A percentile compares a stretch with the other conserved stretches of the same genome.
Conservation (phyloP, 1,140 invertebrate species). For the Teleopsis dalmanni region DNA sequence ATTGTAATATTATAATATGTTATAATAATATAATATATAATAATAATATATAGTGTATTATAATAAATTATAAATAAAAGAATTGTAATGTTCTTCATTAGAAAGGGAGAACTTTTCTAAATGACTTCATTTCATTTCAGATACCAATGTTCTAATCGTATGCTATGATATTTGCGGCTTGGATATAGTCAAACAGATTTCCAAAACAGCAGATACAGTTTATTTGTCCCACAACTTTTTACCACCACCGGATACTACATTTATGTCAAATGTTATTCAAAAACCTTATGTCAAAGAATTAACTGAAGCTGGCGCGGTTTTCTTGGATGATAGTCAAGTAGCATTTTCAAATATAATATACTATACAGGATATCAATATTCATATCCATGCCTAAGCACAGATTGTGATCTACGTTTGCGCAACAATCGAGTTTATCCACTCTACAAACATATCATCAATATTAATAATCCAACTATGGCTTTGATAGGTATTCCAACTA, state of each 20-base stretch:
- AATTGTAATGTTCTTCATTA: not conserved
- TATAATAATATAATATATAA: too few relatives aligned
- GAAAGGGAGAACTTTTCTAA: not conserved
- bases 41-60: too few relatives aligned
- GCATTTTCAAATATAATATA: constrained; percentile 65
- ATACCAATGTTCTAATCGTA: constrained; percentile 60
- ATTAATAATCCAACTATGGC: constrained; percentile 69
- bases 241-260: constrained; percentile 52
- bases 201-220: constrained; percentile 56
- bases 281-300: constrained; percentile 56
- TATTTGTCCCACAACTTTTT: constrained; percentile 60
- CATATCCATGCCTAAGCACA: constrained; percentile 69
- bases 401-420: constrained; percentile 65
- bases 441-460: constrained; percentile 83
- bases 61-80: too few relatives aligned
- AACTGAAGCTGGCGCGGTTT: constrained; percentile 49
- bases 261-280: constrained; percentile 59
- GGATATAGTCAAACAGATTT: constrained; percentile 76
- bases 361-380: constrained; percentile 78
- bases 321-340: constrained; percentile 55
- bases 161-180: constrained; percentile 85
- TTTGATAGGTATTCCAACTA: constrained; percentile 72
- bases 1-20: too few relatives aligned
- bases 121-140: constrained; percentile 10
- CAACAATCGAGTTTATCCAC: constrained; percentile 71